phyloP scores from a whole-genome alignment of 2,797 vertebrate genomes.

The Betta splendens region DNA sequence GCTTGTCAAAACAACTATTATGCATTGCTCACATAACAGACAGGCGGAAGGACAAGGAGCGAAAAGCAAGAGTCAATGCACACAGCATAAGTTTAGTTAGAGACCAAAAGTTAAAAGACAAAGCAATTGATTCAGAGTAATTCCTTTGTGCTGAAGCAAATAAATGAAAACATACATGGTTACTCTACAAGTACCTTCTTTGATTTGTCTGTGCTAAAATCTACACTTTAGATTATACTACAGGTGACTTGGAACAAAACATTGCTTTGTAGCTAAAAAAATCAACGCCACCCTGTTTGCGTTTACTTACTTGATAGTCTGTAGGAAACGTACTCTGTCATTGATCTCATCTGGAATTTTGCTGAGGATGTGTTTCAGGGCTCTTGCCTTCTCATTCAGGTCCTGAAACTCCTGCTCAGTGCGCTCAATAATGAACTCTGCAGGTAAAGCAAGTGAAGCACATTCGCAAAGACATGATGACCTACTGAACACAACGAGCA shows the following conservation, averaged over 20 bases:
- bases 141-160: background rate
- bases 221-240: background rate
- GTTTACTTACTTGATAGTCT: constrained; percentile 97
- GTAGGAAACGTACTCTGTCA: constrained; percentile 96
- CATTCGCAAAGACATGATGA: background rate
- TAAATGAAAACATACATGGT: too few relatives aligned
- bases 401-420: constrained; percentile 95
- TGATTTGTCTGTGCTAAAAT: background rate
- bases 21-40: too few relatives aligned
- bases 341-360: constrained; percentile 99
- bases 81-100: too few relatives aligned
- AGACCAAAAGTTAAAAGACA: too few relatives aligned
- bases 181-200: too few relatives aligned
- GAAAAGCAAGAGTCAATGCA: too few relatives aligned
- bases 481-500: background rate
- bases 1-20: too few relatives aligned
- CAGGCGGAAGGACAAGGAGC: too few relatives aligned
- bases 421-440: constrained; percentile 97
- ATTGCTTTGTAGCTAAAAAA: background rate
- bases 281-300: background rate
- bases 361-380: constrained; percentile 97
- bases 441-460: constrained; percentile 9
- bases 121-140: background rate
- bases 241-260: background rate
- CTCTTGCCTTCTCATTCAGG: constrained; percentile 95